Percentiles rank a stretch among this genome's conserved stretches.
Evolutionary conservation across 2,797 vertebrate species (phyloP).

Genomic region (Helostoma temminkii): DNA sequence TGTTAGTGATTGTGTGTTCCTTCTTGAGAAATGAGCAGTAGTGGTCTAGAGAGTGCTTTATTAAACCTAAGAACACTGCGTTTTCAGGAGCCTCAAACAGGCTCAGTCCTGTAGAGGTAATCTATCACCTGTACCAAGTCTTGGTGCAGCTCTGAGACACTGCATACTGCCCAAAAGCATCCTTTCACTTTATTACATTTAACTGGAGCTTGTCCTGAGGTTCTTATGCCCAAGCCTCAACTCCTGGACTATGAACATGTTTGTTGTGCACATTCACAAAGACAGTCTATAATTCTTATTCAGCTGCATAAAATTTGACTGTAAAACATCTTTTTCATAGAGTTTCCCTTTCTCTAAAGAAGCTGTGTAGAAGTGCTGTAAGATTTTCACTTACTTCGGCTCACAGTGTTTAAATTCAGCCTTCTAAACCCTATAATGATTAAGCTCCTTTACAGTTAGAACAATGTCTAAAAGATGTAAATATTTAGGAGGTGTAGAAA

Average conservation of each 20-base stretch:
- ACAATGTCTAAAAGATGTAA: not conserved
- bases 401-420: not conserved
- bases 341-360: not conserved
- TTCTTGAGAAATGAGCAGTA: constrained; percentile 39
- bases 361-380: not conserved
- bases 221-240: not conserved
- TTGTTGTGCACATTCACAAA: not conserved
- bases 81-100: constrained; percentile 52
- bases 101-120: constrained; percentile 45
- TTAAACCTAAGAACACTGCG: constrained; percentile 56
- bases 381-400: no score
- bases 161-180: constrained; percentile 25
- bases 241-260: not conserved
- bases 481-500: not conserved
- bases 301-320: not conserved
- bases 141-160: constrained; percentile 37
- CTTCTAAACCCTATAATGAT: not conserved
- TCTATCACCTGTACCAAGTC: constrained; percentile 56
- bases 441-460: no score
- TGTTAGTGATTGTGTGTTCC: constrained; percentile 43
- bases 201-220: constrained; percentile 8
- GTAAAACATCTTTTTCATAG: not conserved
- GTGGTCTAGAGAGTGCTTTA: constrained; percentile 51
- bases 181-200: constrained; percentile 36
- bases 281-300: not conserved